Evolutionary conservation across 1,140 invertebrate species (phyloP), one percentile per base, ranked within the genome.

Genomic region (Phthorimaea operculella): DNA sequence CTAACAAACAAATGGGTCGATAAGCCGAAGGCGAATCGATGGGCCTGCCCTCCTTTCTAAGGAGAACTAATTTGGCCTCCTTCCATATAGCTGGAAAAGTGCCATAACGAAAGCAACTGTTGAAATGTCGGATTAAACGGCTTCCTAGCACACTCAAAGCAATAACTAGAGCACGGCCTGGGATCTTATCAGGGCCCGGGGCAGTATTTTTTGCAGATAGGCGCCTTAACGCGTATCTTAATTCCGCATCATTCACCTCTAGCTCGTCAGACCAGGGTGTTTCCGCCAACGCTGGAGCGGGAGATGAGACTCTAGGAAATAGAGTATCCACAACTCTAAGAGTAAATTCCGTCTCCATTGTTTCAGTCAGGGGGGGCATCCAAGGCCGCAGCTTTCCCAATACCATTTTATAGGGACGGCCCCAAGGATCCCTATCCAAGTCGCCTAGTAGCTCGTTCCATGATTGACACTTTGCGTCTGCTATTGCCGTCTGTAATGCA

Each of bases 1-100:
- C 28, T 16, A 79, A 52, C 42, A 80, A 57, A 48, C 68, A 71
- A 1, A 79, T 51, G 1, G 76, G 76, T 39, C 78, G 54, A 53
- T 68, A 77, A 1, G 66, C 59, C 0, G 55, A 60, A 8, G 67
- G 57, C 5, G 53, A 52, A 9, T 55, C 56, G 16, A 59, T 50
- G 2, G 57, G n/a, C n/a, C n/a, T n/a, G n/a, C n/a, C n/a, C n/a
- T n/a, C n/a, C n/a, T n/a, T n/a, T n/a, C n/a, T n/a, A n/a, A n/a
- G n/a, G n/a, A n/a, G n/a, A n/a, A n/a, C n/a, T n/a, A n/a, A n/a
- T n/a, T n/a, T n/a, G n/a, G n/a, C n/a, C n/a, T n/a, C n/a, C n/a
- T n/a, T n/a, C n/a, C n/a, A n/a, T n/a, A n/a, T n/a, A n/a, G n/a
- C n/a, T n/a, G n/a, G n/a, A n/a, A n/a, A n/a, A n/a, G n/a, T n/a